Evolutionary conservation across 1,140 invertebrate species (phyloP).

Genomic region (Zaprionus lachaisei): DNA sequence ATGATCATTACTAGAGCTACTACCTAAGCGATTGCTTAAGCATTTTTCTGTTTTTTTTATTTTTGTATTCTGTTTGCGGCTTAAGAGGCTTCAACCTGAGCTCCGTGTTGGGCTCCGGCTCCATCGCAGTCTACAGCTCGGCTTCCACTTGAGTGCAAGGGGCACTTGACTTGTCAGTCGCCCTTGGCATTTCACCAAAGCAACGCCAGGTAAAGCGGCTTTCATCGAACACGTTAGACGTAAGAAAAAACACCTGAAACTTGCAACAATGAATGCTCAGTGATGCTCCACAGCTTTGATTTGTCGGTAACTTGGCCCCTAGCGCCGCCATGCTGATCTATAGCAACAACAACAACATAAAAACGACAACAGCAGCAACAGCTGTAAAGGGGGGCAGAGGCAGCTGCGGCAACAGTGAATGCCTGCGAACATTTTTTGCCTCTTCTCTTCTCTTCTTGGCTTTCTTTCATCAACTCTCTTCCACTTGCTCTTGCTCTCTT

Average conservation of each 20-base stretch:
- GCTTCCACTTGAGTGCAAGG: constrained; percentile 32
- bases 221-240: constrained; percentile 48
- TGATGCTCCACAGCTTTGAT: constrained; percentile 45
- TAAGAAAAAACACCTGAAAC: constrained; percentile 62
- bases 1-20: constrained; percentile 40
- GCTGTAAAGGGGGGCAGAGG: constrained; percentile 8
- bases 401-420: constrained; percentile 50
- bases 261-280: constrained; percentile 59
- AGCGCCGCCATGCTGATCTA: constrained; percentile 49
- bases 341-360: constrained; percentile 22
- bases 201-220: constrained; percentile 25
- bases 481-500: constrained; percentile 7
- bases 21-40: constrained; percentile 40
- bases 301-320: constrained; percentile 28
- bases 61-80: constrained; percentile 9
- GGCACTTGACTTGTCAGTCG: constrained; percentile 42
- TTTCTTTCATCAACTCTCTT: constrained; percentile 63
- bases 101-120: neutral
- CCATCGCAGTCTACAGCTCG: neutral
- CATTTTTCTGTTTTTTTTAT: neutral
- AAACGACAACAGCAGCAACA: constrained; percentile 18
- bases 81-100: constrained; percentile 12
- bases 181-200: constrained; percentile 54
- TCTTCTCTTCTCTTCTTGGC: constrained; percentile 47
- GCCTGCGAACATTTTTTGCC: constrained; percentile 67